phyloP scores from a whole-genome alignment of 2,888 invertebrate species.

The Phlogophora meticulosa region DNA sequence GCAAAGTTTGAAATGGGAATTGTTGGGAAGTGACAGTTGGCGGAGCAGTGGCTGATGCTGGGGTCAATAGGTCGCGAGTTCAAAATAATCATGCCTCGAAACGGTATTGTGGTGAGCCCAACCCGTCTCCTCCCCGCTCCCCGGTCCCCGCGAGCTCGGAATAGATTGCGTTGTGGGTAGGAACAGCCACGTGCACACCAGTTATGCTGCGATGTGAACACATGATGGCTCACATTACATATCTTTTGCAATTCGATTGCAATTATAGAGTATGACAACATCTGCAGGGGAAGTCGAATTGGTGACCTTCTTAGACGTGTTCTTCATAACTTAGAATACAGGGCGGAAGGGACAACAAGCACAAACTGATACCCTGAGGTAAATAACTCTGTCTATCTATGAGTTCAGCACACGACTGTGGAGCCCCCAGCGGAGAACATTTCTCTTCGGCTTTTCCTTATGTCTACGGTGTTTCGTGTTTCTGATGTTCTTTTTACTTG shows the following conservation, averaged over 20 bases:
- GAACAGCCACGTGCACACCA: background rate
- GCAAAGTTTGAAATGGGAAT: constrained; percentile 21
- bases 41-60: constrained; percentile 9
- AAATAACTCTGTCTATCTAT: no score
- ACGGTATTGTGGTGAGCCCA: constrained; percentile 20
- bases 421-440: no score
- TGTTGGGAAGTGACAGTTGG: constrained; percentile 28
- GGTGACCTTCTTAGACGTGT: no score
- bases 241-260: background rate
- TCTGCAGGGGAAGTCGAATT: no score
- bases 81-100: constrained; percentile 35
- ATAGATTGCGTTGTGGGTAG: constrained; percentile 29
- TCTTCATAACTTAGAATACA: no score
- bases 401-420: no score
- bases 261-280: background rate
- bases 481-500: no score
- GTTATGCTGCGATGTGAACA: background rate
- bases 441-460: no score
- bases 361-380: no score
- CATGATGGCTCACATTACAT: background rate
- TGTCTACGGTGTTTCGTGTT: no score
- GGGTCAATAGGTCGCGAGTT: constrained; percentile 26
- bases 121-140: no score
- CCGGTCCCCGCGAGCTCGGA: background rate
- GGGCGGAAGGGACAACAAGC: no score